Evolutionary conservation across 2,797 vertebrate species (phyloP).

Genomic region (Phalloptychus januarius): DNA sequence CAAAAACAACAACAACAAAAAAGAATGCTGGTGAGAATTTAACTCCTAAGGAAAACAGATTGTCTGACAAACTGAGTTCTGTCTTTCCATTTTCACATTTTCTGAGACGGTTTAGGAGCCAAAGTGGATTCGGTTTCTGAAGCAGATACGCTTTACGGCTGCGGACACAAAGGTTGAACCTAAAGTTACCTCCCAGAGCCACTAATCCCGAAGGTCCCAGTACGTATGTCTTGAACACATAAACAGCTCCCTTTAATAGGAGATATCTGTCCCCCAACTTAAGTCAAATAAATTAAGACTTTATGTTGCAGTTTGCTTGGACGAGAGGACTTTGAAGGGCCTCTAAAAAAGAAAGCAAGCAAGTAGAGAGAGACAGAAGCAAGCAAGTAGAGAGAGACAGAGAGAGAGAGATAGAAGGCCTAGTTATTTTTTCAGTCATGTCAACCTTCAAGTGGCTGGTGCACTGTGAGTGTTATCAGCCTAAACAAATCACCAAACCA

Average conservation of each 20-base stretch:
- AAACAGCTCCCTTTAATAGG: constrained; percentile 86
- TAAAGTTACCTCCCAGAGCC: neutral
- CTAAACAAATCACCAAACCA: constrained; percentile 84
- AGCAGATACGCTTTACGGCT: neutral
- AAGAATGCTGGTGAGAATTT: neutral
- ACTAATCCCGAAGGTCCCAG: constrained; percentile 10
- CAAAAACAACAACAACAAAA: neutral
- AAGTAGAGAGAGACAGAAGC: constrained; percentile 62
- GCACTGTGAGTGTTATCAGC: constrained; percentile 95
- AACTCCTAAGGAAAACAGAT: neutral
- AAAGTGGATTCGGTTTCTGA: neutral
- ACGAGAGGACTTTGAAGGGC: constrained; percentile 78
- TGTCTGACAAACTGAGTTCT: neutral
- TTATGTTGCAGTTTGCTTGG: constrained; percentile 76
- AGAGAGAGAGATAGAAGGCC: constrained; percentile 6
- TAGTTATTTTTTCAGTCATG: constrained; percentile 66
- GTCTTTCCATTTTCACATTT: neutral
- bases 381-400: constrained; percentile 54
- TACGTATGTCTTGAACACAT: constrained; percentile 67
- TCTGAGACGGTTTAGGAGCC: neutral
- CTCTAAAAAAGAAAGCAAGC: constrained; percentile 81
- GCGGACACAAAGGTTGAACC: constrained; percentile 45
- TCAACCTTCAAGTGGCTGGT: constrained; percentile 50
- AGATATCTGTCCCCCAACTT: constrained; percentile 91
- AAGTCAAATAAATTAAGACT: constrained; percentile 93